These are phyloP conservation scores for Silurus lanzhouensis DNA, from an alignment of 2,797 vertebrate genomes.

Conservation along the genomic window DNA sequence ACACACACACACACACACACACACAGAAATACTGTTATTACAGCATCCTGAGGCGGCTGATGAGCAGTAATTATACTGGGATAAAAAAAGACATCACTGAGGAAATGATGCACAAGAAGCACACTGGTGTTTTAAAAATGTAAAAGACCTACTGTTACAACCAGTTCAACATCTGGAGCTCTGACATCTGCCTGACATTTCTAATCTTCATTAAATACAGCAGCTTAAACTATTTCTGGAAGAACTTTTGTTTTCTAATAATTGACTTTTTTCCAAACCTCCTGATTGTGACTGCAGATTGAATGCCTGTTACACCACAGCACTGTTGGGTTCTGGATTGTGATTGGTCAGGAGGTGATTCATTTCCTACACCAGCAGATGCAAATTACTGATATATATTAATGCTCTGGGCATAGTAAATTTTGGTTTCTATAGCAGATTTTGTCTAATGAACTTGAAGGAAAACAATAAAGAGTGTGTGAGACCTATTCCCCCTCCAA, in stretches of 20 bases:
- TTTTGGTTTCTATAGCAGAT: not conserved
- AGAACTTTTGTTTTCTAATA: not conserved
- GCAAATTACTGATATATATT: not conserved
- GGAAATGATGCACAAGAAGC: not conserved
- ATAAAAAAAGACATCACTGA: not conserved
- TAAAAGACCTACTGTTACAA: not conserved
- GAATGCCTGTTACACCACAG: not conserved
- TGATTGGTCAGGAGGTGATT: not conserved
- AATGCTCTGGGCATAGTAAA: not conserved
- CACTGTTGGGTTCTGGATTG: not conserved
- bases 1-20: slow-evolving; percentile 17
- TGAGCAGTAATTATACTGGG: slow-evolving; percentile 20
- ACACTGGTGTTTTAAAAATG: not conserved
- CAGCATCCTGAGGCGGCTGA: slow-evolving; percentile 7
- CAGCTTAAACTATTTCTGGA: not conserved
- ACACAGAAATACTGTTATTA: slow-evolving; percentile 38
- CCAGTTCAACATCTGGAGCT: not conserved
- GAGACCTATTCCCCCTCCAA: too few relatives aligned
- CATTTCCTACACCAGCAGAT: not conserved
- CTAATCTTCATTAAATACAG: not conserved
- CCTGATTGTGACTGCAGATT: not conserved
- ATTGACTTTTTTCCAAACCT: not conserved
- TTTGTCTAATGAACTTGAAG: not conserved
- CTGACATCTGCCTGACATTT: not conserved
- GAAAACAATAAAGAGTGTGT: not conserved